Conservation (phyloP, 2,797 vertebrate genomes). For the Myotis myotis region DNA sequence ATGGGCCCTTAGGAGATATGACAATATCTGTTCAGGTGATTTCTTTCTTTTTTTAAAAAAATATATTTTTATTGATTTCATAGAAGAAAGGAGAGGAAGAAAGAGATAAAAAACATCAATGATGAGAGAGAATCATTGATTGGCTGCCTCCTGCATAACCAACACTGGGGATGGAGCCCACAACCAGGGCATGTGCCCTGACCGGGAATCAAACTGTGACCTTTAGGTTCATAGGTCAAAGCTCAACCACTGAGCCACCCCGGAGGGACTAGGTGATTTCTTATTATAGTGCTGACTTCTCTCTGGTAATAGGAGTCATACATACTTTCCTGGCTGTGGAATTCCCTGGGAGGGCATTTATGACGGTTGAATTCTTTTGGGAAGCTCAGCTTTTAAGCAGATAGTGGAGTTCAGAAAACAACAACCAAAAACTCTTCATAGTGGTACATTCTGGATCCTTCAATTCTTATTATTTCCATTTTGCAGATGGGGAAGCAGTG, state of each 20-base stretch:
- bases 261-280: background rate
- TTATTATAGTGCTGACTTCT: background rate
- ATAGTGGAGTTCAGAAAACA: background rate
- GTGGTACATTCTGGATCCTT: background rate
- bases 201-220: too few species aligned
- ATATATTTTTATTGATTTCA: too few species aligned
- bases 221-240: too few species aligned
- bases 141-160: too few species aligned
- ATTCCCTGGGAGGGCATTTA: background rate
- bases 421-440: background rate
- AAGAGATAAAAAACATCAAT: too few species aligned
- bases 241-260: too few species aligned
- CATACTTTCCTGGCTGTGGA: background rate
- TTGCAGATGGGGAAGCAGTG: background rate
- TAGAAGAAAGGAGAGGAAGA: too few species aligned
- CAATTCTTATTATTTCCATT: background rate
- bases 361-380: background rate
- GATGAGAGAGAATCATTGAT: too few species aligned
- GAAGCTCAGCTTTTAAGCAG: slow-evolving; percentile 1
- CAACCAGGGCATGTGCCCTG: too few species aligned
- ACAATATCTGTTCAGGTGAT: background rate
- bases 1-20: background rate
- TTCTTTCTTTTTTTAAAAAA: background rate
- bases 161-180: too few species aligned
- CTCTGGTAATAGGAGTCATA: background rate